Evolutionary conservation across 2,797 vertebrate species (phyloP).

Genomic region (Pampus argenteus): DNA sequence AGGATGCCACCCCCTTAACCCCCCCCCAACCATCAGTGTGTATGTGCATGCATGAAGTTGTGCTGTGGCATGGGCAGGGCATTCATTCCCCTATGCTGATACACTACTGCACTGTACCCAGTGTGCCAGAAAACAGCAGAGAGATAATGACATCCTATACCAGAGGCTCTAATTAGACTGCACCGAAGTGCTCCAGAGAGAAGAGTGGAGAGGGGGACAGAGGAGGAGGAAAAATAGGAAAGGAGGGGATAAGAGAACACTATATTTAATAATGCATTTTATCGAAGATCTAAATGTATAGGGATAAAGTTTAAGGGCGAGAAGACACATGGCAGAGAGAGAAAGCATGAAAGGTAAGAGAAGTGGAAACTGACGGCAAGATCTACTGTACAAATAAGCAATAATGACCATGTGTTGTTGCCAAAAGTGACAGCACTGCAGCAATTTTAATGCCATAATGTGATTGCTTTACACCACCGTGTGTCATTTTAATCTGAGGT

Average conservation of each 20-base stretch:
- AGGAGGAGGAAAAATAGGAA: constrained; percentile 34
- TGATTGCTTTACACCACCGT: constrained; percentile 34
- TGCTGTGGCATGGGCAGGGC: constrained; percentile 27
- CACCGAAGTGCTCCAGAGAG: constrained; percentile 68
- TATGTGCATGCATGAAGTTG: constrained; percentile 37
- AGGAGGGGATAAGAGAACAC: constrained; percentile 40
- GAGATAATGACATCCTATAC: constrained; percentile 81
- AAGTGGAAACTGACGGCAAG: constrained; percentile 18
- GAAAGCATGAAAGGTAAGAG: constrained; percentile 10
- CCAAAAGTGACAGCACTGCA: constrained; percentile 70
- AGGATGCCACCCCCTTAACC: not conserved
- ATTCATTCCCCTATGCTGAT: constrained; percentile 70
- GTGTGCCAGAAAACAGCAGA: constrained; percentile 73
- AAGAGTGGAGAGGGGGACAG: constrained; percentile 4
- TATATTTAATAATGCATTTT: constrained; percentile 71
- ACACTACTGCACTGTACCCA: constrained; percentile 72
- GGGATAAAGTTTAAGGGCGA: constrained; percentile 42
- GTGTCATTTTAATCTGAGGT: constrained; percentile 36
- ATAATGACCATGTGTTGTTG: constrained; percentile 59
- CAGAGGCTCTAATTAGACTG: constrained; percentile 85
- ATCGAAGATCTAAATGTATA: constrained; percentile 55
- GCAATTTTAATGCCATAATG: constrained; percentile 44
- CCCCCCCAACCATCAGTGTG: not conserved
- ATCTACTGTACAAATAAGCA: constrained; percentile 53
- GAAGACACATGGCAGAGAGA: constrained; percentile 36